Conservation (phyloP, 2,113 vertebrate species). For the Ornithorhynchus anatinus region DNA sequence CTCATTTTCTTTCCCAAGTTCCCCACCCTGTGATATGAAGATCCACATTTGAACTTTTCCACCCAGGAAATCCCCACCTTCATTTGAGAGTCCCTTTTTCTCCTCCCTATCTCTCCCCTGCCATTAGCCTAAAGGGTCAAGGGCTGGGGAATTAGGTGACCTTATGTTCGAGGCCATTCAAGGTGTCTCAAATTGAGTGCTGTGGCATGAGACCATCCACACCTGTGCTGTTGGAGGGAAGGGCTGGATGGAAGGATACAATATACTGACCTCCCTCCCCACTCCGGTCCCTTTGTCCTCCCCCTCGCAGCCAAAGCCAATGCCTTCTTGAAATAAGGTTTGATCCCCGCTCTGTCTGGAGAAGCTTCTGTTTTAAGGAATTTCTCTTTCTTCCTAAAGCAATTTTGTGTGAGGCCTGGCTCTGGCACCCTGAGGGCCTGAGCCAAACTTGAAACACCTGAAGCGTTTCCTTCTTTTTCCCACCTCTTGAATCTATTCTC, state of each 20-base stretch:
- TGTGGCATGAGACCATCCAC: no score
- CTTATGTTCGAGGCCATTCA: neutral
- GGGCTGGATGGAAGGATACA: neutral
- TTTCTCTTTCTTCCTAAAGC: constrained; percentile 50
- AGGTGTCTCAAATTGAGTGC: no score
- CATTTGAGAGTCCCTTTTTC: neutral
- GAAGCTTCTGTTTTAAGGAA: constrained; percentile 69
- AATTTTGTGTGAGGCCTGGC: constrained; percentile 7
- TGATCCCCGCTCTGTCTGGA: constrained; percentile 62
- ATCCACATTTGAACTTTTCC: neutral
- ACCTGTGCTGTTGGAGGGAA: neutral
- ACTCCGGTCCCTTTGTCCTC: constrained; percentile 17
- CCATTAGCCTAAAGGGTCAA: neutral
- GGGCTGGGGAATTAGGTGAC: neutral
- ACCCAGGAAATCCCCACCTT: neutral
- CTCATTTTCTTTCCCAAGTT: neutral
- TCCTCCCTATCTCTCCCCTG: neutral
- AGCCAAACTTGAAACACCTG: constrained; percentile 22
- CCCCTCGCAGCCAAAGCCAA: constrained; percentile 32
- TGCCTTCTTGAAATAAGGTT: constrained; percentile 56
- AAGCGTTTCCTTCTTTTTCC: constrained; percentile 29
- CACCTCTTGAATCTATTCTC: constrained; percentile 9
- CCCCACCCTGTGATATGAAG: neutral
- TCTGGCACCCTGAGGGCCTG: constrained; percentile 12
- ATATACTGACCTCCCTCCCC: neutral